Base-by-base conservation (phyloP, 2,113 vertebrate species). In the Gobiocypris rarus region DNA sequence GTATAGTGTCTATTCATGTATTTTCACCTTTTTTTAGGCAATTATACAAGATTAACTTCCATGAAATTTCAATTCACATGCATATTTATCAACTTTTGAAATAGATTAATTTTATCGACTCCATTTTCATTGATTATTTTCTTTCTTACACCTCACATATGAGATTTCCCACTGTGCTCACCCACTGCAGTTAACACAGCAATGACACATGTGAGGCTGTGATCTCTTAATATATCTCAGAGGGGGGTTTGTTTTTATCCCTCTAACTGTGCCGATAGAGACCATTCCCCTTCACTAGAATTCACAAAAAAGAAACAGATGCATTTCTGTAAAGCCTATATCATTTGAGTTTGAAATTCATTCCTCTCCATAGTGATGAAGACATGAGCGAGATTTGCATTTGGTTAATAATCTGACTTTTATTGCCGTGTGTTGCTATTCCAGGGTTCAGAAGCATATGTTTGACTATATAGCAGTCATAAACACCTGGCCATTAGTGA, bases 321-420 rank as follows among this genome's bases (percentile, higher is more conserved):
- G 22, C 7, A 4, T 76, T 38, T 58, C 56, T 41, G 5, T 77
- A 1, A n/a, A n/a, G n/a, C n/a, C n/a, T 41, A 6, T 28, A 58
- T 74, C 43, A 34, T 56, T 41, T 28, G 48, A 28, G 45, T 31
- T 31, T 31, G 28, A 31, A 28, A 28, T 63, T 11, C 13, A 10
- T 77, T 58, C 22, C 19, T 63, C 41, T 28, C n/a, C 38, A 58
- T 45, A 63, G 76, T 63, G 76, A 79, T 26, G n/a, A 59, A n/a
- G n/a, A 22, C 19, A n/a, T 54, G 26, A n/a, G 38, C 1, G 15
- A 70, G 34, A n/a, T 70, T 13, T 70, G 9, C 41, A 22, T 22
- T 22, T 8, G 7, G 17, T 22, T 54, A 22, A 54, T 54, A 54
- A 54, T 54, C 17, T 54, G 4, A 70, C 19, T 74, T 74, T 50